Base-by-base conservation (phyloP, 2,797 vertebrate genomes). In the Cynodonichthys magdalenae region DNA sequence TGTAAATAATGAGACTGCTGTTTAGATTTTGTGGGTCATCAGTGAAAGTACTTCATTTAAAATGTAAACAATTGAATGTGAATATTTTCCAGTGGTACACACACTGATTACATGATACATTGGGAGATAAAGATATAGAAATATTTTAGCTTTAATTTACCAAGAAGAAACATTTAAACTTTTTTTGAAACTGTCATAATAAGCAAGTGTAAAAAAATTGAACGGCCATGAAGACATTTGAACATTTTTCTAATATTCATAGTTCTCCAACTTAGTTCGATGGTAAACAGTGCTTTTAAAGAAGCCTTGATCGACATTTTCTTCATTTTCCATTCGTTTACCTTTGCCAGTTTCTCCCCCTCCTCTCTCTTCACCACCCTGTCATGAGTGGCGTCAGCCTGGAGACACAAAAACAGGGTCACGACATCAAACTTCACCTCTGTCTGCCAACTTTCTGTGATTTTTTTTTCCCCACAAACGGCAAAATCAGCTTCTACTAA, bases 311-410 rank as follows among this genome's bases (percentile, higher is more conserved):
- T 31, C 31, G 4, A 47, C 6, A 24, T 48, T 42, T 52, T 9
- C 4, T 9, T 9, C 41, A 12, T 44, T 42, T 17, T 0, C 19
- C 6, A 64, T 5, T 44, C 53, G 48, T 75, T 53, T 80, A 98
- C 96, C 95, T 96, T 97, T 63, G 96, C 96, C 31, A 98, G 88
- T 64, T 94, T 94, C 85, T 97, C 96, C 2, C 96, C 96, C 0
- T 97, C 96, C 83, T 98, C 96, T 71, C 94, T 93, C 82, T 95
- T 97, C 75, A 98, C 95, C 81, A 92, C 95, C 55, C 94, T 90
- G 63, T 97, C 95, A 54, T 97, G 95, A 60, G 95, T 87, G 29
- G 95, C 93, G 68, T 98, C 96, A 67, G 95, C 95, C 96, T 98
- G 74, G 39, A 11, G 53, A 62, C 18, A 81, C 19, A 39, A 47